These are phyloP conservation scores for Gymnogyps californianus DNA, from an alignment of 2,113 vertebrate genomes.

Conservation along the genomic window DNA sequence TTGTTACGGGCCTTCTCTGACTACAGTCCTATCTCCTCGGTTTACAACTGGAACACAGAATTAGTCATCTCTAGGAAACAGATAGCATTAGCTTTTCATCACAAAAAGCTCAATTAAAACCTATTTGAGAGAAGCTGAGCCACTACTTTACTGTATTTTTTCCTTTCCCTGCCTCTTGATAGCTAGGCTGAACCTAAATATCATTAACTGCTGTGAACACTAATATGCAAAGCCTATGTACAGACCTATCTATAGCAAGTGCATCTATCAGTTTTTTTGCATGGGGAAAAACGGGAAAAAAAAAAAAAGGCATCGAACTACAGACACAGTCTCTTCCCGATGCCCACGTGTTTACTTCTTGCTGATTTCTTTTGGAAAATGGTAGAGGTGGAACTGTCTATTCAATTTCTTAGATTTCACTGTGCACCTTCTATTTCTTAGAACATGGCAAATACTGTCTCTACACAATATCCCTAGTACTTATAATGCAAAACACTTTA, in stretches of 20 bases:
- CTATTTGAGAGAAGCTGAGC: neutral
- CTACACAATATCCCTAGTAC: constrained; percentile 52
- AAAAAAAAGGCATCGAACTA: neutral
- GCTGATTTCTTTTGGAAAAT: neutral
- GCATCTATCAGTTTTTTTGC: neutral
- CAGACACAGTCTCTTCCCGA: neutral
- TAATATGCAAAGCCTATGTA: neutral
- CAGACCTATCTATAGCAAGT: neutral
- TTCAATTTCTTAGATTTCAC: constrained; percentile 9
- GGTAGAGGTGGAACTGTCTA: neutral
- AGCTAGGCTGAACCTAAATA: neutral
- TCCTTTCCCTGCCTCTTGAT: neutral
- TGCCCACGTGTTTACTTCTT: neutral
- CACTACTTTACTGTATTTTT: neutral
- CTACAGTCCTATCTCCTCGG: neutral
- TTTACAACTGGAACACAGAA: constrained; percentile 4
- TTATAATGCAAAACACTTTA: constrained; percentile 67
- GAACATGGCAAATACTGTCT: constrained; percentile 46
- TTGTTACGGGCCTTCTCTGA: neutral
- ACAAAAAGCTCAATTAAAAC: constrained; percentile 51
- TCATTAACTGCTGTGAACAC: neutral
- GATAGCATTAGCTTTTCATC: constrained; percentile 22
- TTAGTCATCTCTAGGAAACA: constrained; percentile 23
- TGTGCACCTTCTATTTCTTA: neutral
- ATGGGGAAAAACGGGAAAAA: rapidly evolving